These are phyloP conservation scores for Bacillus rossius DNA, from an alignment of 1,140 invertebrate genomes.

Conservation along the genomic window DNA sequence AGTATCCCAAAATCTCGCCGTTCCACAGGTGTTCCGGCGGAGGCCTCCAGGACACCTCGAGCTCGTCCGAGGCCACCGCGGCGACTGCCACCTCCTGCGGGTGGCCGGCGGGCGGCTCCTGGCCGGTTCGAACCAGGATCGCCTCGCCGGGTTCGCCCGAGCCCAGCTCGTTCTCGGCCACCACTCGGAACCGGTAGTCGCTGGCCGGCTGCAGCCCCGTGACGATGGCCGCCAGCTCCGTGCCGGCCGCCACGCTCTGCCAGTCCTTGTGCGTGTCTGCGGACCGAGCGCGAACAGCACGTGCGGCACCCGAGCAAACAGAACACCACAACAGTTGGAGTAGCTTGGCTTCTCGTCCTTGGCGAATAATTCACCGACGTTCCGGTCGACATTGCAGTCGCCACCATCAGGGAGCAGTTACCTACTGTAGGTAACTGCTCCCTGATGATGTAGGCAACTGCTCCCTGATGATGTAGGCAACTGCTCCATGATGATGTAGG, in stretches of 20 bases:
- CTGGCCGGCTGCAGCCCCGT: constrained; percentile 45
- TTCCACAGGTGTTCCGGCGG: constrained; percentile 44
- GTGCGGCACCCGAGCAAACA: too few species aligned
- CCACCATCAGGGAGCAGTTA: too few species aligned
- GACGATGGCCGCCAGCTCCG: constrained; percentile 35
- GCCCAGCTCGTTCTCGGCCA: constrained; percentile 47
- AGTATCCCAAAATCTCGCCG: constrained; percentile 51
- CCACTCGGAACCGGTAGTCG: constrained; percentile 45
- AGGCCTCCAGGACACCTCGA: constrained; percentile 34
- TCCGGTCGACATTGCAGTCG: too few species aligned
- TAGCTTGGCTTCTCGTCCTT: too few species aligned
- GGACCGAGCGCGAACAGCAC: too few species aligned
- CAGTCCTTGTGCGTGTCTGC: constrained; percentile 12
- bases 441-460: too few species aligned
- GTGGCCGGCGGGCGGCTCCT: constrained; percentile 50
- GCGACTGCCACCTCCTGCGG: constrained; percentile 45
- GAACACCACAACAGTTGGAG: too few species aligned
- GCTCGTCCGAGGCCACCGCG: constrained; percentile 41
- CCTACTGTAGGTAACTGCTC: too few species aligned
- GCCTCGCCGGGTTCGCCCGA: constrained; percentile 43
- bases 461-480: too few species aligned
- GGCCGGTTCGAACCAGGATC: constrained; percentile 38
- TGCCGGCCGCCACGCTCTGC: constrained; percentile 29
- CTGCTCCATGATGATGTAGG: too few species aligned
- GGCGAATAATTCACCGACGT: too few species aligned